Evolutionary conservation across 53 echinoderm and acorn worm genomes (phyloP).

Genomic region (Patiria pectinifera): DNA sequence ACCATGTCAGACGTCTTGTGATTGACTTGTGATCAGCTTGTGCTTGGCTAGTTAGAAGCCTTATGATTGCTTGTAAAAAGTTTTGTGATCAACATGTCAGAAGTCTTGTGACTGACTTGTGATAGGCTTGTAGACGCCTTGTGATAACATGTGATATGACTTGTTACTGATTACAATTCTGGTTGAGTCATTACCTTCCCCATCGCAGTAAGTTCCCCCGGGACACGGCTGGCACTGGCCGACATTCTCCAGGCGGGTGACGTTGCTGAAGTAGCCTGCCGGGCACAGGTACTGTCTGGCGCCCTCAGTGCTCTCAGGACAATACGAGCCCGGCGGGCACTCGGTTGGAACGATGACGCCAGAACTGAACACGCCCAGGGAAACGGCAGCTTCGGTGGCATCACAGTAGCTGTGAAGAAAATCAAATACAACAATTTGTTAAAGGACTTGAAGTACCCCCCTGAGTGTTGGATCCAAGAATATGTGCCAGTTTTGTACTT

Average conservation of each 20-base stretch:
- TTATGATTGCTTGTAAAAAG: too few species aligned
- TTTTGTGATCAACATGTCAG: too few species aligned
- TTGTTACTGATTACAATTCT: too few species aligned
- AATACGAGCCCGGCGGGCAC: conserved; percentile 93
- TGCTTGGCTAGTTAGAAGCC: too few species aligned
- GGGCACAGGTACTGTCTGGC: conserved; percentile 88
- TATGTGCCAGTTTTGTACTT: too few species aligned
- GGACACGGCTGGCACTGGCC: conserved; percentile 96
- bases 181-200: conserved; percentile 74
- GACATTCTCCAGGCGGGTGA: conserved; percentile 75
- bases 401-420: conserved; percentile 84
- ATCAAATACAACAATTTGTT: neutral
- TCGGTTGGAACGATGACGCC: conserved; percentile 90
- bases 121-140: too few species aligned
- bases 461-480: too few species aligned
- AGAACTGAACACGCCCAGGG: conserved; percentile 79
- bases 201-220: conserved; percentile 94
- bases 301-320: conserved; percentile 78
- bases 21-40: too few species aligned
- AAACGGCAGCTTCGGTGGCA: conserved; percentile 85
- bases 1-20: too few species aligned
- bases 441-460: neutral
- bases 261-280: conserved; percentile 90
- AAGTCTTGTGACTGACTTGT: too few species aligned
- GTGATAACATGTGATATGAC: too few species aligned